A percentile compares a stretch with the other conserved stretches of the same genome.
Conservation (phyloP, 1,140 invertebrate species). For the Argopecten irradians region DNA sequence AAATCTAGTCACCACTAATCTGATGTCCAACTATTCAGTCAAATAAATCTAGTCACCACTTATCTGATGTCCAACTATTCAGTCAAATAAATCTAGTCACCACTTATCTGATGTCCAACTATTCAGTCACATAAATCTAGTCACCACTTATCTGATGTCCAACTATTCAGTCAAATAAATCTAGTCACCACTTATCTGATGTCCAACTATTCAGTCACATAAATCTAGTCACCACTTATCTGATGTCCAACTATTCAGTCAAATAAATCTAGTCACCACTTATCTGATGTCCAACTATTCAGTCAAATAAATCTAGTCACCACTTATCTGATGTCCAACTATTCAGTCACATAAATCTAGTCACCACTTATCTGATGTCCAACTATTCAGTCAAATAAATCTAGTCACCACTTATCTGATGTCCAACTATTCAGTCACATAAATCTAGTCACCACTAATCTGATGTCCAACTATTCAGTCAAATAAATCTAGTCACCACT, state of each 20-base stretch:
- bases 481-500: neutral
- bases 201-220: neutral
- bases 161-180: too few species aligned
- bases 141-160: neutral
- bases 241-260: neutral
- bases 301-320: neutral
- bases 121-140: too few species aligned
- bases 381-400: too few species aligned
- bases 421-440: neutral
- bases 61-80: too few species aligned
- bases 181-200: neutral
- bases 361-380: too few species aligned
- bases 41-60: neutral
- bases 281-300: neutral
- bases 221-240: neutral
- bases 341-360: neutral
- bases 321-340: neutral
- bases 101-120: neutral
- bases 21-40: neutral
- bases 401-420: neutral
- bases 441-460: neutral
- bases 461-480: too few species aligned
- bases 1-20: neutral
- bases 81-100: neutral
- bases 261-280: too few species aligned